Percentiles rank a stretch among this genome's conserved stretches.
Conservation (phyloP, 2,113 vertebrate genomes). For the Macroglossus sobrinus region DNA sequence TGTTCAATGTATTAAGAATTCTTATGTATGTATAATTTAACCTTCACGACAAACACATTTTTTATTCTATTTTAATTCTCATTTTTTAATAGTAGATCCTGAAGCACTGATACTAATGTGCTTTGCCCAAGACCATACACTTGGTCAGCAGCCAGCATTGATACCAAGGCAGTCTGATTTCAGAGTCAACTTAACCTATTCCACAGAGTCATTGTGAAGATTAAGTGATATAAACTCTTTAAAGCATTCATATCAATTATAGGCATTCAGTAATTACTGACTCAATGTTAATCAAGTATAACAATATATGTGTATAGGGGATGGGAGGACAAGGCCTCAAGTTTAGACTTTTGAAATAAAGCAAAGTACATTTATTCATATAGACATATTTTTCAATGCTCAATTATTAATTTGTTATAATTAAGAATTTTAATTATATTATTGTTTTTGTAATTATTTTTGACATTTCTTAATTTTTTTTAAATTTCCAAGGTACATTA, state of each 20-base stretch:
- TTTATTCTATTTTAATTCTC: neutral
- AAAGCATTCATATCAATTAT: neutral
- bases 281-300: neutral
- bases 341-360: neutral
- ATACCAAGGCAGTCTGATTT: neutral
- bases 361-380: neutral
- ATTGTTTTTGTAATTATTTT: neutral
- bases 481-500: neutral
- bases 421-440: neutral
- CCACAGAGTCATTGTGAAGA: neutral
- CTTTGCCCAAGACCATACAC: neutral
- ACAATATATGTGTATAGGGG: neutral
- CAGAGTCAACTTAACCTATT: neutral
- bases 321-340: neutral
- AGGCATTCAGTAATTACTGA: neutral
- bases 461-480: neutral
- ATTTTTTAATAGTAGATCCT: neutral
- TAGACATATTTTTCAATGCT: neutral
- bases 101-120: neutral
- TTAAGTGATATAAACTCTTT: neutral
- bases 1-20: neutral
- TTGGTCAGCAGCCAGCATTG: neutral
- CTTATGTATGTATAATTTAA: conserved; percentile 7
- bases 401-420: neutral
- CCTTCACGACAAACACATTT: neutral